Base-by-base conservation (phyloP, 2,888 invertebrate genomes). In the Amiota communis region DNA sequence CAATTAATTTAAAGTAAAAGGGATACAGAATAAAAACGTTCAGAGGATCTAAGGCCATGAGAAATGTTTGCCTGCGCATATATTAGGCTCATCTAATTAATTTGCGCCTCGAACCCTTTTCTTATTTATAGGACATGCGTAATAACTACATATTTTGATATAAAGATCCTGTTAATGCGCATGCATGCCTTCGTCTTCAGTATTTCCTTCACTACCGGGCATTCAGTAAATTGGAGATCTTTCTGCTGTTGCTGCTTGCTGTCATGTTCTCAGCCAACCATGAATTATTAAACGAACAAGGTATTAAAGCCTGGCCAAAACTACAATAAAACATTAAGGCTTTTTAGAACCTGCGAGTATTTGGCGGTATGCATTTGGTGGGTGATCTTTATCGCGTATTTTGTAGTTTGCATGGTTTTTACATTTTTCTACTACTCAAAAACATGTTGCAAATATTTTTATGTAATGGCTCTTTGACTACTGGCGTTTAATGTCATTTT, bases 191-290 rank as follows among this genome's bases (percentile, higher is more conserved):
- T 46, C 47, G 59, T 47, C 17, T 70, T 70, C 65, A 72, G 63
- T 23, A 51, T 53, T 74, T 74, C 72, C 75, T 65, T 74, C 72
- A 76, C 78, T 78, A 68, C 77, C 74, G 78, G 78, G 76, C 78
- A 77, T 78, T 76, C 72, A 74, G 64, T 76, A 13, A 17, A 61
- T 59, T 59, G 15, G 77, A 78, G 78, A 77, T 79, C 80, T 74
- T 77, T 15, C 20, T 59, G 20, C 59, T n/a, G 73, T 77, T 72
- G 71, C 76, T 13, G 70, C 75, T 13, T 47, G 67, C 76, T 79
- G 81, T 81, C 82, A 83, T 81, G 82, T 83, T 81, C 79, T 75
- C 77, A 77, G 79, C 79, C 81, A 80, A 77, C 79, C 80, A 78
- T 79, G 79, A 80, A 81, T 81, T 83, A 81, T 83, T 79, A 75